These are phyloP conservation scores for Brachionus plicatilis DNA, from an alignment of 1,140 invertebrate species.

Conservation along the genomic window DNA sequence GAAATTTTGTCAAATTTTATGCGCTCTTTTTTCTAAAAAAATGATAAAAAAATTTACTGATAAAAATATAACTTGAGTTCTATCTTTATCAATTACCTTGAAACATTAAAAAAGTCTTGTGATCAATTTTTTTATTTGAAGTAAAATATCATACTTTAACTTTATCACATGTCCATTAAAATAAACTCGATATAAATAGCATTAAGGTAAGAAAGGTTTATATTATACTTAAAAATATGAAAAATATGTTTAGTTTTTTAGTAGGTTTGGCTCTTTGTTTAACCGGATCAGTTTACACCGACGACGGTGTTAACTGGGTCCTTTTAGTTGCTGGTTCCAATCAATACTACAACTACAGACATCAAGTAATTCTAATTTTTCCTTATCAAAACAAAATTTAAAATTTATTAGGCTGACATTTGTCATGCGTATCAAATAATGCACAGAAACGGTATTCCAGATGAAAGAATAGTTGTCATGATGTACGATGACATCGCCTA, in stretches of 20 bases:
- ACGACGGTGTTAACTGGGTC: conserved; percentile 59
- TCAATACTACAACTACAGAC: conserved; percentile 62
- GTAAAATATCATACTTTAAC: background rate
- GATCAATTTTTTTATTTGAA: conserved; percentile 3
- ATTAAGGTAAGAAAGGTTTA: background rate
- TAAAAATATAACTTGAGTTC: background rate
- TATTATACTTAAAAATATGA: background rate
- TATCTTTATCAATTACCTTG: background rate
- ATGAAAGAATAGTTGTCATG: conserved; percentile 63
- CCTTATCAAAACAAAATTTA: background rate
- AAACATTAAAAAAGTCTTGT: background rate
- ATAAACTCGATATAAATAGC: background rate
- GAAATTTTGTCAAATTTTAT: background rate
- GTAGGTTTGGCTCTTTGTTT: background rate
- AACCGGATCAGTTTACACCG: background rate
- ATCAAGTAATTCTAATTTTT: conserved; percentile 57
- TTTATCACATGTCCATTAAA: conserved; percentile 32
- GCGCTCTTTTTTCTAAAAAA: background rate
- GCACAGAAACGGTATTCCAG: conserved; percentile 60
- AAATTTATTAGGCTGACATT: conserved; percentile 59
- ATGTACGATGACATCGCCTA: conserved; percentile 65
- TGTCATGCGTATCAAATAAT: conserved; percentile 64
- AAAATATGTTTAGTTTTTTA: background rate
- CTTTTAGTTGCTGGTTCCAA: conserved; percentile 63
- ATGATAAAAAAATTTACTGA: background rate